Percentiles rank a stretch among this genome's conserved stretches.
Evolutionary conservation across 1,140 invertebrate species (phyloP).

Genomic region (Eumaeus atala): DNA sequence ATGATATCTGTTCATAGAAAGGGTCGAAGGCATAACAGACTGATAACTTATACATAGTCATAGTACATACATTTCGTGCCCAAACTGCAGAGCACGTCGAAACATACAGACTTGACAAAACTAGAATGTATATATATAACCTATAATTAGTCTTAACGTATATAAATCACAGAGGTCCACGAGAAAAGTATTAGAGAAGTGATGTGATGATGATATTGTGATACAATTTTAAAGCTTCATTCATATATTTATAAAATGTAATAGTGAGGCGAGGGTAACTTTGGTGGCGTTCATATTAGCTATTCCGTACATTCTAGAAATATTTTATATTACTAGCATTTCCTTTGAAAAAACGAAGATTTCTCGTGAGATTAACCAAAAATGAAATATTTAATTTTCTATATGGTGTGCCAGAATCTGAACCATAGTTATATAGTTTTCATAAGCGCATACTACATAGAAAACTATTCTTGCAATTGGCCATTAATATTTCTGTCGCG

Average conservation of each 20-base stretch:
- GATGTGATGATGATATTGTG: conserved; percentile 18
- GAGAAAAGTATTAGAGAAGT: conserved; percentile 10
- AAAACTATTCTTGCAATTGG: not conserved
- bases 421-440: no score
- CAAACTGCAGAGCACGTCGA: not conserved
- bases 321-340: no score
- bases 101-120: not conserved
- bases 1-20: not conserved
- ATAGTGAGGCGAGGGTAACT: not conserved
- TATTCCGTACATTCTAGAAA: no score
- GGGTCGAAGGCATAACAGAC: not conserved
- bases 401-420: no score
- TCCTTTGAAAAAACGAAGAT: no score
- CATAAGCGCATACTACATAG: no score
- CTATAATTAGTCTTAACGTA: conserved; percentile 3
- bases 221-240: conserved; percentile 35
- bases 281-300: no score
- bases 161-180: conserved; percentile 9
- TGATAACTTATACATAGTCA: not conserved
- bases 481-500: no score
- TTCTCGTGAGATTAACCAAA: no score
- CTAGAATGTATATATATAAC: not conserved
- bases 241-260: conserved; percentile 26
- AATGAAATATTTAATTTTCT: no score
- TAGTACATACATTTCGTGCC: not conserved